Conservation (phyloP, 2,797 vertebrate species). For the Lycodopsis pacificus region DNA sequence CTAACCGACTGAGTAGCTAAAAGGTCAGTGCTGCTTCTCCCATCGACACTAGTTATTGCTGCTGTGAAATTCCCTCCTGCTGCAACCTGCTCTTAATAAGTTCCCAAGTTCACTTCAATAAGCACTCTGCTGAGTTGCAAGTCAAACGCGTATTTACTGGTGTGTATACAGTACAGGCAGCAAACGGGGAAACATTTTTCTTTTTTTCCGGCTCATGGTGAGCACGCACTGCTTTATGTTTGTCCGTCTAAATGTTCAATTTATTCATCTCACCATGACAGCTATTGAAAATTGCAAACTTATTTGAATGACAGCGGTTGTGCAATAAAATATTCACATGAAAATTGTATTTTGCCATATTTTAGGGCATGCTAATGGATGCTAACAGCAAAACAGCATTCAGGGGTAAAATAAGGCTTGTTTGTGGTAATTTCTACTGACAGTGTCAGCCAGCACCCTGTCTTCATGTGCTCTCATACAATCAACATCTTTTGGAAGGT, state of each 20-base stretch:
- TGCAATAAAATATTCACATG: conserved; percentile 50
- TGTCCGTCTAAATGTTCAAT: conserved; percentile 15
- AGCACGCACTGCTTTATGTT: not conserved
- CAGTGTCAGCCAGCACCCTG: conserved; percentile 16
- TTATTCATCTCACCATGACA: conserved; percentile 13
- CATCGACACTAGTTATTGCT: conserved; percentile 13
- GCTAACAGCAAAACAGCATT: conserved; percentile 8
- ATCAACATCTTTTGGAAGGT: not conserved
- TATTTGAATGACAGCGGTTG: conserved; percentile 34
- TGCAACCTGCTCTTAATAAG: conserved; percentile 22
- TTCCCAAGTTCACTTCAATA: conserved; percentile 33
- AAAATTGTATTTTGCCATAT: conserved; percentile 29
- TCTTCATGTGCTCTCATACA: conserved; percentile 9
- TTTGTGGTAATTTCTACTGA: conserved; percentile 32
- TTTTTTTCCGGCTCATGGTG: not conserved
- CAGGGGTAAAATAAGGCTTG: not conserved
- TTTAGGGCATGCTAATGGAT: conserved; percentile 4
- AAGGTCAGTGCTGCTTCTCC: conserved; percentile 51
- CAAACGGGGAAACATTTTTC: not conserved
- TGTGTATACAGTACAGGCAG: not conserved
- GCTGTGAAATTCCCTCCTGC: conserved; percentile 20
- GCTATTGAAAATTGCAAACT: conserved; percentile 41
- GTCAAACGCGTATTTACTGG: conserved; percentile 28
- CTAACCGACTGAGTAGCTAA: conserved; percentile 29
- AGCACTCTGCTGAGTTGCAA: conserved; percentile 36